Evolutionary conservation across 2,888 invertebrate species (phyloP).

Genomic region (Leucoptera coffeella): DNA sequence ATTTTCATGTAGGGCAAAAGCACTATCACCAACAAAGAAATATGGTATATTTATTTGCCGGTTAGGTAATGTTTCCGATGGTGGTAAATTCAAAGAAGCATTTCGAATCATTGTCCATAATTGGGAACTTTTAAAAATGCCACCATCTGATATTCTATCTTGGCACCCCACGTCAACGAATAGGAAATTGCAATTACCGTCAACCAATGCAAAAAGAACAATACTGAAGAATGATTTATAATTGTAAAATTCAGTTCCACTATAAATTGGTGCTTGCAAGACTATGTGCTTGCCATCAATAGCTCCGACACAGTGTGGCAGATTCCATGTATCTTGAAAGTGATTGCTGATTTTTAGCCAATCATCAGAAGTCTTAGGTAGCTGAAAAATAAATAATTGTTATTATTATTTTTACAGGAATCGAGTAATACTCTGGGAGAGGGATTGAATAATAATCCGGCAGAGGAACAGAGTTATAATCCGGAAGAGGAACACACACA

Average conservation of each 20-base stretch:
- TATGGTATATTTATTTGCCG: conserved; percentile 5
- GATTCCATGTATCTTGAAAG: no score
- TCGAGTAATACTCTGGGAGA: conserved; percentile 2
- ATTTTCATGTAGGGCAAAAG: no score
- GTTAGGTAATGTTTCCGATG: conserved; percentile 5
- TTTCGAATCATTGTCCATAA: conserved; percentile 4
- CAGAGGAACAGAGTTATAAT: conserved; percentile 5
- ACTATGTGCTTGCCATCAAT: conserved; percentile 10
- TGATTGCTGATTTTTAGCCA: neutral
- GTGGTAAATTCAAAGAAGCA: conserved; percentile 5
- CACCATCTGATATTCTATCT: conserved; percentile 10
- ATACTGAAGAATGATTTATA: no score
- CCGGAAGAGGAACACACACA: conserved; percentile 5
- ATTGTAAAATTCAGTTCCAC: conserved; percentile 10
- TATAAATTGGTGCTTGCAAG: conserved; percentile 9
- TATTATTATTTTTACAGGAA: conserved; percentile 3
- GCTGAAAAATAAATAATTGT: no score
- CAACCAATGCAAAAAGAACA: conserved; percentile 7
- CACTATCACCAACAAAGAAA: conserved; percentile 5
- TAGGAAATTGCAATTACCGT: conserved; percentile 8
- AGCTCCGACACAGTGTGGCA: conserved; percentile 8
- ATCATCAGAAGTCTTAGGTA: neutral
- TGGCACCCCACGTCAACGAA: conserved; percentile 9
- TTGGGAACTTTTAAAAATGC: conserved; percentile 7
- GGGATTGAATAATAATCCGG: no score